phyloP scores from a whole-genome alignment of 1,140 invertebrate genomes.

The Sycobia sp. region DNA sequence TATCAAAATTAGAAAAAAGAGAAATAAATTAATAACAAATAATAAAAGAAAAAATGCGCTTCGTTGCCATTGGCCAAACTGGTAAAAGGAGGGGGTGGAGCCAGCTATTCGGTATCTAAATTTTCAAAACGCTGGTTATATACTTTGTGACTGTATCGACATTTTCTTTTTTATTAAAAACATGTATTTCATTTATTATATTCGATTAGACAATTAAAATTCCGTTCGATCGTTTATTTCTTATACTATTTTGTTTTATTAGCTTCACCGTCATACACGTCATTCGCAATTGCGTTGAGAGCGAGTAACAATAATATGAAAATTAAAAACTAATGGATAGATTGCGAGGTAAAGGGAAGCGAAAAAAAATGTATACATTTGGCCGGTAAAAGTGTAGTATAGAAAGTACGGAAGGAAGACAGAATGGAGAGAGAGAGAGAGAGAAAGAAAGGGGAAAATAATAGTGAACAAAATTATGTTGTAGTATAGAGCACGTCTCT shows the following conservation, averaged over 20 bases:
- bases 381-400: conserved; percentile 16
- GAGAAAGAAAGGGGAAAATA: conserved; percentile 19
- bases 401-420: conserved; percentile 12
- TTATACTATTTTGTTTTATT: conserved; percentile 23
- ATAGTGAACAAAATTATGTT: too few relatives aligned
- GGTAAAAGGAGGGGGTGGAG: conserved; percentile 62
- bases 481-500: conserved; percentile 12
- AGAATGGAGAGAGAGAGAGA: conserved; percentile 18
- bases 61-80: conserved; percentile 58
- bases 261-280: background rate
- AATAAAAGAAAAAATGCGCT: conserved; percentile 43
- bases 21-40: background rate
- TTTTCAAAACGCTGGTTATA: conserved; percentile 48
- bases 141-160: conserved; percentile 8
- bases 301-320: background rate
- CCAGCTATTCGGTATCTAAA: conserved; percentile 59
- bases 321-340: conserved; percentile 16
- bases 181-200: conserved; percentile 37
- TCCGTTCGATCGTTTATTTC: conserved; percentile 48
- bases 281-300: conserved; percentile 4
- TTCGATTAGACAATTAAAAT: background rate
- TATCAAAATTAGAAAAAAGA: background rate
- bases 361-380: conserved; percentile 5
- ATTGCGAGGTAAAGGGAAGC: conserved; percentile 25
- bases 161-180: conserved; percentile 23